These are phyloP conservation scores for Leptinotarsa peninsularis DNA, from an alignment of 2,888 invertebrate species.

Conservation along the genomic window DNA sequence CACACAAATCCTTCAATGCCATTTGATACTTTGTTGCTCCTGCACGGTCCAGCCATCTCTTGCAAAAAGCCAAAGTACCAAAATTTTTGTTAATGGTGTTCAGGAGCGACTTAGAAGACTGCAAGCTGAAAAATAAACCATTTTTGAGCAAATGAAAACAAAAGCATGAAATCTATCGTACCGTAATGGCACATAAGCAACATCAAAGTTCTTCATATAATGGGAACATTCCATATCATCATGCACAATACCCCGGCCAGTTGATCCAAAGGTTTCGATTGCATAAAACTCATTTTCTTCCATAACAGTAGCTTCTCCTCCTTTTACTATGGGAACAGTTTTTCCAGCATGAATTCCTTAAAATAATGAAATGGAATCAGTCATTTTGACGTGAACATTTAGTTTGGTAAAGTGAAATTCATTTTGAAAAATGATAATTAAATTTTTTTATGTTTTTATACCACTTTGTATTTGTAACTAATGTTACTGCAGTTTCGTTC, in stretches of 20 bases:
- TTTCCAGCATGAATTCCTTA: constrained; percentile 93
- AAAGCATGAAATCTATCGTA: constrained; percentile 58
- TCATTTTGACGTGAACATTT: background rate
- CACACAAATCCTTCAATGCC: constrained; percentile 98
- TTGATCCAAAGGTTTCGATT: constrained; percentile 99
- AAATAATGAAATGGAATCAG: constrained; percentile 32
- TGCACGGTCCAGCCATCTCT: constrained; percentile 97
- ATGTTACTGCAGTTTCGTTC: too few relatives aligned
- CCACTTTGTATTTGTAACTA: too few relatives aligned
- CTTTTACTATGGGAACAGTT: constrained; percentile 99
- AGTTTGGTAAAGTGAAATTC: background rate
- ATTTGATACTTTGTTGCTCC: constrained; percentile 98
- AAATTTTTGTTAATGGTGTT: constrained; percentile 96
- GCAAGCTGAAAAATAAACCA: constrained; percentile 72
- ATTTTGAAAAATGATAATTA: background rate
- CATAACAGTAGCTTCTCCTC: constrained; percentile 97
- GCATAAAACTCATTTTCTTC: constrained; percentile 99
- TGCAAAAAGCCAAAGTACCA: constrained; percentile 97
- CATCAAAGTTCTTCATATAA: constrained; percentile 99
- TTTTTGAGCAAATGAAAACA: background rate
- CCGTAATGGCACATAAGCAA: constrained; percentile 90
- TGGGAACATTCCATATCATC: constrained; percentile 99
- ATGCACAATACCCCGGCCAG: constrained; percentile 93
- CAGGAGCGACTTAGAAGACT: constrained; percentile 92
- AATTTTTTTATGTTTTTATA: background rate